These are phyloP conservation scores for Progne subis DNA, from an alignment of 2,113 vertebrate genomes.

Conservation along the genomic window DNA sequence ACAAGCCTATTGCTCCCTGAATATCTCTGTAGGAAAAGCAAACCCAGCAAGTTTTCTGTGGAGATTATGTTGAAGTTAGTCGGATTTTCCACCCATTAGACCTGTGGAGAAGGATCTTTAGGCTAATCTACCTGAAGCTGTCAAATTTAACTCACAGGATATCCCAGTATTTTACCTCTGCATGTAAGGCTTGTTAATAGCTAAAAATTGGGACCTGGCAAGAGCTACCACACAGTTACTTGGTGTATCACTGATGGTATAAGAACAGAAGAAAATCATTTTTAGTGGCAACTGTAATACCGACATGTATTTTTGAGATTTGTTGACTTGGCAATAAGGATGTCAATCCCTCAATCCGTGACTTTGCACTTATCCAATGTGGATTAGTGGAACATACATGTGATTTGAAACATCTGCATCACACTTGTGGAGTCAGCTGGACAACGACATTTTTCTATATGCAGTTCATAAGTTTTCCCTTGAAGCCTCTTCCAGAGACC, in stretches of 20 bases:
- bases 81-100: not conserved
- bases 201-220: not conserved
- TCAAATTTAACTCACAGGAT: not conserved
- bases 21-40: not conserved
- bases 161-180: not conserved
- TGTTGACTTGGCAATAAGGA: not conserved
- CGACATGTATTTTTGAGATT: not conserved
- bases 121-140: not conserved
- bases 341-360: not conserved
- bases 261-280: not conserved
- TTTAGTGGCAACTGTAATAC: not conserved
- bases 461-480: not conserved
- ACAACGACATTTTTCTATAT: not conserved
- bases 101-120: not conserved
- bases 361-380: not conserved
- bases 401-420: conserved; percentile 32
- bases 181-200: not conserved
- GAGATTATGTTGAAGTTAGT: not conserved
- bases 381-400: not conserved
- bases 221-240: not conserved
- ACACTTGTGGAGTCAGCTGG: not conserved
- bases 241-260: not conserved
- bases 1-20: not conserved
- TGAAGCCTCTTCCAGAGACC: not conserved
- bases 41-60: not conserved